Evolutionary conservation across 2,797 vertebrate genomes (phyloP).

Genomic region (Sebastes glaucus): DNA sequence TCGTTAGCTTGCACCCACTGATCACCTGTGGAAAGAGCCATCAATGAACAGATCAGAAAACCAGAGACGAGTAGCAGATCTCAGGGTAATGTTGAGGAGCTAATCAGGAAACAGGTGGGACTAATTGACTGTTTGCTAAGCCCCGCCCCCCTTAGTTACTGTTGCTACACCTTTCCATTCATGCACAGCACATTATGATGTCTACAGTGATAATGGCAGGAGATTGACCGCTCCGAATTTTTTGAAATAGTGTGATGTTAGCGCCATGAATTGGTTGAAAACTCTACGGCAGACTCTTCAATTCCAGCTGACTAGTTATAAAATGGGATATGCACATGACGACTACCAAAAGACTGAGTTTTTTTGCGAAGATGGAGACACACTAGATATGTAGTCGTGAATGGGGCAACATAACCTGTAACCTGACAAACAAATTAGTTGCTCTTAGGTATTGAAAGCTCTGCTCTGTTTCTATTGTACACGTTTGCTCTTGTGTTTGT

Average conservation of each 20-base stretch:
- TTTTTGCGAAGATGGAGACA: too few species aligned
- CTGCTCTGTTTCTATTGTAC: too few species aligned
- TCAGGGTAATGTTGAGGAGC: not conserved
- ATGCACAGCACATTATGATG: not conserved
- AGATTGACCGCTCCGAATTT: not conserved
- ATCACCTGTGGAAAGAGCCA: conserved; percentile 70
- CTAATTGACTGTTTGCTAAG: not conserved
- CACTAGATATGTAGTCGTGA: too few species aligned
- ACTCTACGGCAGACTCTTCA: not conserved
- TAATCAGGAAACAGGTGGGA: not conserved
- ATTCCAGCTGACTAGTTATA: not conserved
- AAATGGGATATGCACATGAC: not conserved
- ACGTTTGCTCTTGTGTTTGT: too few species aligned
- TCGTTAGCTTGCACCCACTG: conserved; percentile 86
- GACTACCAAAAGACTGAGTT: too few species aligned
- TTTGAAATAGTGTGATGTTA: not conserved
- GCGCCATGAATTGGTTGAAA: not conserved
- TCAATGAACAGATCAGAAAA: conserved; percentile 1
- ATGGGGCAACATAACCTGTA: too few species aligned
- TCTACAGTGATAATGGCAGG: not conserved
- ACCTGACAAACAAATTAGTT: too few species aligned
- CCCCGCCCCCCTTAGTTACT: not conserved
- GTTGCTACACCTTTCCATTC: not conserved
- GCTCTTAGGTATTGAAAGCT: too few species aligned
- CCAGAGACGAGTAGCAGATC: not conserved